phyloP scores from a whole-genome alignment of 2,113 vertebrate species.

The Protobothrops mucrosquamatus region DNA sequence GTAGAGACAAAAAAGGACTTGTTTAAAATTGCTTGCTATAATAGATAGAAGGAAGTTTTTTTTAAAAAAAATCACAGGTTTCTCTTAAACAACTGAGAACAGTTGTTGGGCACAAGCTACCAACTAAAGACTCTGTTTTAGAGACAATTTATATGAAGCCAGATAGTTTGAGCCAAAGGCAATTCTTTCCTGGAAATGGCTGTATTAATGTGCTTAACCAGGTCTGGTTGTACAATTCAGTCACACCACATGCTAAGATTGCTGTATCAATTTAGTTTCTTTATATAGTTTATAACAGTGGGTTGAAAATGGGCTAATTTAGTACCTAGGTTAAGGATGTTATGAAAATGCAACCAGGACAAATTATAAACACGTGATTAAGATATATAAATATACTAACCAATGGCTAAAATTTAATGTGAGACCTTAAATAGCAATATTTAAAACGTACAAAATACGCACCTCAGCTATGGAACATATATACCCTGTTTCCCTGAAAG shows the following conservation, averaged over 20 bases:
- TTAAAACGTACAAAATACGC: no score
- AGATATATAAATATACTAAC: not conserved
- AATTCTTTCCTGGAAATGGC: not conserved
- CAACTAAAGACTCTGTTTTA: not conserved
- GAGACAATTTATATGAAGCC: not conserved
- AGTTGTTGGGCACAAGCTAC: not conserved
- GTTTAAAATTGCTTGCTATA: not conserved
- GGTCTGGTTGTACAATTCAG: not conserved
- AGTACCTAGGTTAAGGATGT: not conserved
- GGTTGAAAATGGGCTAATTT: not conserved
- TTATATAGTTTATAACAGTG: not conserved
- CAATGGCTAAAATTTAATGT: not conserved
- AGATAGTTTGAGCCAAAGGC: not conserved
- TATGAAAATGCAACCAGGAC: not conserved
- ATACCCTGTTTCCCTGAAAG: no score
- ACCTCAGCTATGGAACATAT: no score
- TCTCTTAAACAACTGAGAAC: not conserved
- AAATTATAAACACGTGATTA: not conserved
- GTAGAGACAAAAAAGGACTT: not conserved
- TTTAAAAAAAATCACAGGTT: not conserved
- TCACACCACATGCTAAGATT: not conserved
- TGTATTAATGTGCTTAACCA: not conserved
- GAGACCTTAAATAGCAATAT: not conserved
- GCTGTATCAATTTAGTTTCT: not conserved
- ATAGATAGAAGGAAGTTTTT: not conserved